A percentile compares a stretch with the other conserved stretches of the same genome.
Conservation (phyloP, 2,888 invertebrate species). For the Mimachlamys varia region DNA sequence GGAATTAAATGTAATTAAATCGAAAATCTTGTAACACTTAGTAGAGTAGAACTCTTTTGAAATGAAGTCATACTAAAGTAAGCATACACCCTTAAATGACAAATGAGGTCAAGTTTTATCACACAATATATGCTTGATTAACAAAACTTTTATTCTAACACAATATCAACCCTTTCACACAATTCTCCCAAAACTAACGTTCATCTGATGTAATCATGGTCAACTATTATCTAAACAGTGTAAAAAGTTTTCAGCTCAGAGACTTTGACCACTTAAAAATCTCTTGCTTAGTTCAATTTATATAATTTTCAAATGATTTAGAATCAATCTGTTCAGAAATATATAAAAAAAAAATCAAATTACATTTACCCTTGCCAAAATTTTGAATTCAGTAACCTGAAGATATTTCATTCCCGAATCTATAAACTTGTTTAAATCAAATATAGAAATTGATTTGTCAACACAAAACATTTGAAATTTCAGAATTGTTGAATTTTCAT, state of each 20-base stretch:
- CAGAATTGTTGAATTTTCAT: too few species aligned
- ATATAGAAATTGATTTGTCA: too few species aligned
- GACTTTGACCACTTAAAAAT: not conserved
- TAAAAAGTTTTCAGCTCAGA: not conserved
- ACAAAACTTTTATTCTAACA: not conserved
- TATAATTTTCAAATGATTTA: not conserved
- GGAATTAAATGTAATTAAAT: too few species aligned
- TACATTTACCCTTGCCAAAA: too few species aligned
- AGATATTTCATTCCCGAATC: too few species aligned
- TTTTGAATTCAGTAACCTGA: too few species aligned
- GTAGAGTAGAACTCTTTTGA: not conserved
- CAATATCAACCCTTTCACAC: not conserved
- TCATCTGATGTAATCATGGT: not conserved
- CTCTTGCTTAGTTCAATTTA: not conserved
- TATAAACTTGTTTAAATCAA: too few species aligned
- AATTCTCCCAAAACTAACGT: not conserved
- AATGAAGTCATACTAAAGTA: not conserved
- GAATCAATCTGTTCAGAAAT: too few species aligned
- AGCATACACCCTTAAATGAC: not conserved
- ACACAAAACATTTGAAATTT: too few species aligned
- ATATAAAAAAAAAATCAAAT: too few species aligned
- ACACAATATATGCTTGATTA: not conserved
- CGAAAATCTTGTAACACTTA: not conserved
- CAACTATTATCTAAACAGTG: not conserved
- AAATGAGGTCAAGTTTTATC: conserved; percentile 14